Evolutionary conservation across 2,888 invertebrate genomes (phyloP).

Genomic region (Napeogenes sylphis): DNA sequence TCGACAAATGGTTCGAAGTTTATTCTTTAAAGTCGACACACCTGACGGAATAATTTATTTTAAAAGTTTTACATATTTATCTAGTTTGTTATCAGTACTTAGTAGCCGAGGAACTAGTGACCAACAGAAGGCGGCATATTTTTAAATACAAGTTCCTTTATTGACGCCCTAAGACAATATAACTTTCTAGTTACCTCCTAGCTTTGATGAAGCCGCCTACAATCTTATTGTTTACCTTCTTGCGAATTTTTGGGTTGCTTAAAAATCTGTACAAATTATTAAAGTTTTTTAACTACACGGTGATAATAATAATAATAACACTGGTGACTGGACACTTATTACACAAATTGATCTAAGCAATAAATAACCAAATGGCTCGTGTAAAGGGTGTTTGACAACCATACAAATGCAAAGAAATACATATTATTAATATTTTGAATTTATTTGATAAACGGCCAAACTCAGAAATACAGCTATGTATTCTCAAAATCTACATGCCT

Average conservation of each 20-base stretch:
- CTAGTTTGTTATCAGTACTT: not conserved
- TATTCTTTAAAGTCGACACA: slow-evolving; percentile 7
- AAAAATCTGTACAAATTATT: not conserved
- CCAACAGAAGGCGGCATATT: slow-evolving; percentile 54
- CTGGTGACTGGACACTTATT: too few relatives aligned
- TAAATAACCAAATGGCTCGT: too few relatives aligned
- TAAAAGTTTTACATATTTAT: not conserved
- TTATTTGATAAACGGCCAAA: too few relatives aligned
- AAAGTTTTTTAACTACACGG: too few relatives aligned
- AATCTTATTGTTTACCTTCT: slow-evolving; percentile 46
- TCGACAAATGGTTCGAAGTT: slow-evolving; percentile 22
- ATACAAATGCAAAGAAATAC: too few relatives aligned
- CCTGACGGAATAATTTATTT: not conserved
- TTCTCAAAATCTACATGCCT: too few relatives aligned
- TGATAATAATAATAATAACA: too few relatives aligned
- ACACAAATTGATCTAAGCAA: too few relatives aligned
- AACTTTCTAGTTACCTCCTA: slow-evolving; percentile 41
- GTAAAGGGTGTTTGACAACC: too few relatives aligned
- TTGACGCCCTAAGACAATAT: slow-evolving; percentile 63
- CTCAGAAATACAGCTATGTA: too few relatives aligned
- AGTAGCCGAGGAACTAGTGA: not conserved
- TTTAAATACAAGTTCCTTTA: slow-evolving; percentile 53
- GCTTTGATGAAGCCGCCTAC: slow-evolving; percentile 30
- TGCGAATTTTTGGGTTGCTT: slow-evolving; percentile 42
- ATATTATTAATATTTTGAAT: too few relatives aligned